Evolutionary conservation across 30 jellyfish, hydroid and myxozoan genomes (phyloP), one percentile per base, ranked within the genome.

Genomic region (Chironex yamaguchii): DNA sequence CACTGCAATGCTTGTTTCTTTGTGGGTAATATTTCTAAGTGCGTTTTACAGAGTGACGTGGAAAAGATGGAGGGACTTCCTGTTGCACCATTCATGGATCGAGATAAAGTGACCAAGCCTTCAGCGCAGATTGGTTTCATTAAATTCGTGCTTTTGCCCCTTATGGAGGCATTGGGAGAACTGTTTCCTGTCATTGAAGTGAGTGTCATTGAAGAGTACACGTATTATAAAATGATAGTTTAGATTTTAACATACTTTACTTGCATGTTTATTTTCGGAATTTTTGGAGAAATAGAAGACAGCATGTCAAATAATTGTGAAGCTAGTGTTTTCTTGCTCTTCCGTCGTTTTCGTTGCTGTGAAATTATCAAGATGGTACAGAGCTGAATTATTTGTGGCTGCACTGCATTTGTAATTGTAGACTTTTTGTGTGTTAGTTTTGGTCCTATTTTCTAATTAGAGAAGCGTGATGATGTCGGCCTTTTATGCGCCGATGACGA

Each of bases 1-100:
- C n/a, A n/a, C n/a, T n/a, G n/a, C 36, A 26, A 17, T 1, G 29
- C 67, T 79, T 9, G 31, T 27, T 23, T 31, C n/a, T 63, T 84
- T 48, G n/a, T n/a, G n/a, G n/a, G n/a, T n/a, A n/a, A n/a, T n/a
- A n/a, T n/a, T n/a, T n/a, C n/a, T n/a, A n/a, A n/a, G n/a, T n/a
- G n/a, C n/a, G n/a, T 17, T 29, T 34, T 49, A 9, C 70, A 95
- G 99, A 95, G 99, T 76, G 99, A 95, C 48, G 88, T 86, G 11
- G 99, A 95, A 67, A 95, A 95, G 93, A 89, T 95, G 36, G 99
- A 95, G 81, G 99, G 99, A 14, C 71, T 95, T 50, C 99, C 99
- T 12, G 96, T 96, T 4, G 94, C 97, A 29, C 96, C 99, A 0
- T 95, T 95, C 52, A 95, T 95, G 99, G 99, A 95, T 84, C 86